These are phyloP conservation scores for Lithophane semibrunnea DNA, from an alignment of 2,888 invertebrate genomes.

Conservation along the genomic window DNA sequence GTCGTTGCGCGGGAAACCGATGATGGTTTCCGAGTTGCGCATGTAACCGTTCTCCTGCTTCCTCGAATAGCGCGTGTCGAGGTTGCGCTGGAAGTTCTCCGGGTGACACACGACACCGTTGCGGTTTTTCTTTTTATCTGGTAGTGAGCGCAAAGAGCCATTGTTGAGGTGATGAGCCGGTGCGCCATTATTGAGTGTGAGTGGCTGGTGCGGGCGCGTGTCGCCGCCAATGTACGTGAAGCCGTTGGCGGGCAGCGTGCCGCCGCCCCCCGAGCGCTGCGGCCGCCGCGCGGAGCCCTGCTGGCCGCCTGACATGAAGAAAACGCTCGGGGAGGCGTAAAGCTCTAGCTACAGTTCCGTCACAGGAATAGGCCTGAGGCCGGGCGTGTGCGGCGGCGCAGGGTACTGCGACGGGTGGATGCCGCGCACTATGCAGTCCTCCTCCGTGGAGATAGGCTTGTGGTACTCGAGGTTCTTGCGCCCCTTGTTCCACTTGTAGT, in stretches of 20 bases:
- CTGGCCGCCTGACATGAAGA: slow-evolving; percentile 93
- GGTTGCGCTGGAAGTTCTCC: slow-evolving; percentile 88
- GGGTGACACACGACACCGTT: slow-evolving; percentile 87
- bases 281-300: slow-evolving; percentile 88
- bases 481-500: slow-evolving; percentile 95
- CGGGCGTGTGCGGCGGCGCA: slow-evolving; percentile 87
- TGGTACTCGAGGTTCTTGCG: slow-evolving; percentile 97
- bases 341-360: slow-evolving; percentile 99
- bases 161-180: slow-evolving; percentile 88
- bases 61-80: slow-evolving; percentile 87
- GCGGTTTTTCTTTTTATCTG: slow-evolving; percentile 87
- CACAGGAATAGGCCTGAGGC: slow-evolving; percentile 94
- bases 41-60: slow-evolving; percentile 89
- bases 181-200: slow-evolving; percentile 89
- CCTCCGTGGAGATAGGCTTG: slow-evolving; percentile 96
- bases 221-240: slow-evolving; percentile 94
- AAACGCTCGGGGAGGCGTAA: slow-evolving; percentile 96
- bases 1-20: slow-evolving; percentile 84
- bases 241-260: slow-evolving; percentile 93
- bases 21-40: slow-evolving; percentile 86
- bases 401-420: slow-evolving; percentile 90
- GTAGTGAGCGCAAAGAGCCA: slow-evolving; percentile 87
- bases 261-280: slow-evolving; percentile 89
- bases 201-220: slow-evolving; percentile 88
- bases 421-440: slow-evolving; percentile 94